Evolutionary conservation across 1,140 invertebrate species (phyloP).

Genomic region (Armadillidium nasatum): DNA sequence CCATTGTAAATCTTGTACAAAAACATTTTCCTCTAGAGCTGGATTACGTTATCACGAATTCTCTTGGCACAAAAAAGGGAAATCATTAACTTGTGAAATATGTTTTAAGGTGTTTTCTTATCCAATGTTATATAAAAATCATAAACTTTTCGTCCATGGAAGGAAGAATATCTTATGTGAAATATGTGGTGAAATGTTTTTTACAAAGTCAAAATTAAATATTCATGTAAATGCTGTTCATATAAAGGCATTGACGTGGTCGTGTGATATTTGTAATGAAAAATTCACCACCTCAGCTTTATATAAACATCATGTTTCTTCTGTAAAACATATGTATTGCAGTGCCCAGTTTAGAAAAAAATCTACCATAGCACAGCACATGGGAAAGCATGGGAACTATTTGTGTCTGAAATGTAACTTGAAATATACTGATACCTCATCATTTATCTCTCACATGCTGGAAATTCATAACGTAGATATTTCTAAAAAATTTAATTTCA

Average conservation of each 20-base stretch:
- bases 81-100: slow-evolving; percentile 35
- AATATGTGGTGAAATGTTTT: slow-evolving; percentile 42
- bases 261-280: slow-evolving; percentile 31
- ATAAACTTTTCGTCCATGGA: slow-evolving; percentile 39
- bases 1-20: slow-evolving; percentile 36
- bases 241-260: slow-evolving; percentile 39
- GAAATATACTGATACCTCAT: slow-evolving; percentile 21
- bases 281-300: slow-evolving; percentile 42
- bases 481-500: slow-evolving; percentile 28
- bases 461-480: slow-evolving; percentile 28
- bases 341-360: slow-evolving; percentile 37
- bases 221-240: slow-evolving; percentile 43
- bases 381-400: slow-evolving; percentile 37
- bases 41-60: slow-evolving; percentile 40
- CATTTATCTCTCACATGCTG: slow-evolving; percentile 29
- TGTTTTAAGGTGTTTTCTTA: slow-evolving; percentile 42
- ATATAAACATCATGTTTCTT: slow-evolving; percentile 36
- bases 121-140: slow-evolving; percentile 39
- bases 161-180: slow-evolving; percentile 43
- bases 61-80: slow-evolving; percentile 35
- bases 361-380: slow-evolving; percentile 32
- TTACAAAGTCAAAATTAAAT: slow-evolving; percentile 41
- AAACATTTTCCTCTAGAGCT: slow-evolving; percentile 38
- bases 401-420: slow-evolving; percentile 33
- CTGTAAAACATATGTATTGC: slow-evolving; percentile 41